A percentile compares a stretch with the other conserved stretches of the same genome.
Evolutionary conservation across 2,797 vertebrate species (phyloP).

Genomic region (Hirundo rustica): DNA sequence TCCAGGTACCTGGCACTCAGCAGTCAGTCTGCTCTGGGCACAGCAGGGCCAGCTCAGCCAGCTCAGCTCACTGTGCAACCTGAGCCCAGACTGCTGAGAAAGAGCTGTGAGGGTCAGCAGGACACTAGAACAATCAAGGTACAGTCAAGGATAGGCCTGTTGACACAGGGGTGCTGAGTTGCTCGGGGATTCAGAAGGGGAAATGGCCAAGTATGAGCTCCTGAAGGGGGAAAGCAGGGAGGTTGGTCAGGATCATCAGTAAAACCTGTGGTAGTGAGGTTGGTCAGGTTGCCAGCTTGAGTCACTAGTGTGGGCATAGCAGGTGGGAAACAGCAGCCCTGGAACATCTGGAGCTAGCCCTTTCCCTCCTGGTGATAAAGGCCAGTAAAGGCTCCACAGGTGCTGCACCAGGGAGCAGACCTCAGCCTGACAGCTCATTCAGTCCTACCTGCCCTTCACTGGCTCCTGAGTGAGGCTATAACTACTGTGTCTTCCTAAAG

Average conservation of each 20-base stretch:
- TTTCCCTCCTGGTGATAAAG: not conserved
- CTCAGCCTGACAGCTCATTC: not conserved
- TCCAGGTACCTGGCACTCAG: too few species aligned
- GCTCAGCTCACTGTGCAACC: not conserved
- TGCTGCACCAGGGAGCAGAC: not conserved
- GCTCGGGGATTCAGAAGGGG: not conserved
- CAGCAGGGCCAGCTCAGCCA: not conserved
- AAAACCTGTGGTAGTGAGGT: not conserved
- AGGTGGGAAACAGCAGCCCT: not conserved
- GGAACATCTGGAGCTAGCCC: not conserved
- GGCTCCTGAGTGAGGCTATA: not conserved
- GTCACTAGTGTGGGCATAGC: not conserved
- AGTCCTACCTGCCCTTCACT: not conserved
- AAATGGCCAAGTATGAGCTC: not conserved
- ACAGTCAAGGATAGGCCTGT: not conserved
- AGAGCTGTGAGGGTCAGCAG: not conserved
- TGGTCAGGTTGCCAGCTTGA: fast-evolving
- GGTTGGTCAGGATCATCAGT: not conserved
- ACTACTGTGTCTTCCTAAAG: not conserved
- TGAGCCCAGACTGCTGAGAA: not conserved
- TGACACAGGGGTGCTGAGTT: not conserved
- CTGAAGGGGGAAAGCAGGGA: not conserved
- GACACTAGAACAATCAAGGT: not conserved
- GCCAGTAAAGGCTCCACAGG: not conserved
- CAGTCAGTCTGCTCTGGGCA: not conserved